Evolutionary conservation across 2,797 vertebrate genomes (phyloP).

Genomic region (Gadopsis marmoratus): DNA sequence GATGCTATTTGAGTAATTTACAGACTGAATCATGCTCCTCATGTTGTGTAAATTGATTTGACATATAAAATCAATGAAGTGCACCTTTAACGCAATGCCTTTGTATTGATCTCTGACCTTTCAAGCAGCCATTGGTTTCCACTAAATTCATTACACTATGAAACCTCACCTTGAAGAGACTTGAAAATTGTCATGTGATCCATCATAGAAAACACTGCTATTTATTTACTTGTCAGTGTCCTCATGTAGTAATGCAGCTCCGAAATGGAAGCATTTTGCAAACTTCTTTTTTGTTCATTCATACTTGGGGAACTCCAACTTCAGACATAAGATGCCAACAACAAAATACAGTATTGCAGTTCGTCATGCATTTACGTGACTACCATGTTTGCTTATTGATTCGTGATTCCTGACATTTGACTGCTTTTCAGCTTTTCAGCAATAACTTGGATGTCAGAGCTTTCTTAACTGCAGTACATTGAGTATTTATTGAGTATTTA

Average conservation of each 20-base stretch:
- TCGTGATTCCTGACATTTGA: conserved; percentile 20
- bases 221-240: conserved; percentile 4
- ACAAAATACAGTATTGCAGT: not conserved
- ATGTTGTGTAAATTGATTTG: not conserved
- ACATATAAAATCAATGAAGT: conserved; percentile 9
- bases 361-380: not conserved
- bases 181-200: not conserved
- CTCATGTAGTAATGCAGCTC: not conserved
- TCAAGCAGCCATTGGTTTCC: conserved; percentile 9
- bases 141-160: conserved; percentile 1
- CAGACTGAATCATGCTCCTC: not conserved
- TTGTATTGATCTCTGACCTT: conserved; percentile 5
- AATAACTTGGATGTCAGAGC: not conserved
- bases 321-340: conserved; percentile 18
- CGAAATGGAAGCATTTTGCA: conserved; percentile 29
- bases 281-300: conserved; percentile 46
- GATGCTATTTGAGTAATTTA: not conserved
- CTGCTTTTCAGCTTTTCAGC: conserved; percentile 12
- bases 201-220: not conserved
- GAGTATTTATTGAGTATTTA: no score
- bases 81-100: not conserved
- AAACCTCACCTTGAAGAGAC: conserved; percentile 20
- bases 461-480: conserved; percentile 6
- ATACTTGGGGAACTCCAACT: conserved; percentile 33
- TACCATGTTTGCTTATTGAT: conserved; percentile 10